phyloP scores from a whole-genome alignment of 2,113 vertebrate species.

The Gymnobelideus leadbeateri region DNA sequence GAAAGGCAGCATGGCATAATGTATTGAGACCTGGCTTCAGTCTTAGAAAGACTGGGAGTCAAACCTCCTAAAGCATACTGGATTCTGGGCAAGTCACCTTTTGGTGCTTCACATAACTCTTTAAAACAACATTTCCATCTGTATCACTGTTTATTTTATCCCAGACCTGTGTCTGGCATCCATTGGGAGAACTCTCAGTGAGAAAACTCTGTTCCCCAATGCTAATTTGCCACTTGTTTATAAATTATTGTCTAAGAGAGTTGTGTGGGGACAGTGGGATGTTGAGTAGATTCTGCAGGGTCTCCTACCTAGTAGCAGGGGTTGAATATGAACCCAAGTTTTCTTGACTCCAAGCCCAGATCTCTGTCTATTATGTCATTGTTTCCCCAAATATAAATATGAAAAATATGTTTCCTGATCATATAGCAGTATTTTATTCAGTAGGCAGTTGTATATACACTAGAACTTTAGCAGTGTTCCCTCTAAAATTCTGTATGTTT shows the following conservation, averaged over 20 bases:
- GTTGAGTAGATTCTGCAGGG: neutral
- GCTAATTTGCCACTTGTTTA: neutral
- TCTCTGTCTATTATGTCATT: neutral
- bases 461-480: neutral
- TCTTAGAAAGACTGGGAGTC: neutral
- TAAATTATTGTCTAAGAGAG: neutral
- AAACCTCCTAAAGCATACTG: neutral
- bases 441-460: slow-evolving; percentile 1
- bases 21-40: neutral
- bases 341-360: neutral
- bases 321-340: neutral
- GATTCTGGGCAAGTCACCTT: neutral
- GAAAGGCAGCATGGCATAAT: neutral
- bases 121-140: neutral
- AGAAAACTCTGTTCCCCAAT: neutral
- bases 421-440: slow-evolving; percentile 22
- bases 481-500: neutral
- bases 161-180: neutral
- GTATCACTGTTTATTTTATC: neutral
- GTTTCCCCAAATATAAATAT: neutral
- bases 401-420: neutral
- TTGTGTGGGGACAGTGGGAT: neutral
- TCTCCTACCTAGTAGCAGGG: neutral
- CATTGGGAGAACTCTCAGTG: neutral
- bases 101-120: neutral